phyloP scores from a whole-genome alignment of 2,888 invertebrate species.

The Eupithecia tripunctaria region DNA sequence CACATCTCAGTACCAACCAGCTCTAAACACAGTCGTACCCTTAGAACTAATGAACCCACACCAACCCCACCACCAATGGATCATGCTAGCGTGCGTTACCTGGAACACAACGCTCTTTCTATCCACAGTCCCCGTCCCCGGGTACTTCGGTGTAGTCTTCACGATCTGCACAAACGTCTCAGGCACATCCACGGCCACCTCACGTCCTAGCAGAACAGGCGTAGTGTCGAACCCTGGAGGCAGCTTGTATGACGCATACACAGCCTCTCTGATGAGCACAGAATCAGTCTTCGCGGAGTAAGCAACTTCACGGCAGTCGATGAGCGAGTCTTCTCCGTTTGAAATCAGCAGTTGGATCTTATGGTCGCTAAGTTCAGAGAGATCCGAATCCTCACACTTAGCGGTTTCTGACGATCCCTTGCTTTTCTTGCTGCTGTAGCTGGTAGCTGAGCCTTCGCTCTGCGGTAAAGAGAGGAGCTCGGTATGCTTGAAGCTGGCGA shows the following conservation, averaged over 20 bases:
- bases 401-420: constrained; percentile 76
- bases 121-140: constrained; percentile 85
- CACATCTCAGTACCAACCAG: background rate
- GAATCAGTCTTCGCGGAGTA: constrained; percentile 82
- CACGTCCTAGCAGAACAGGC: constrained; percentile 81
- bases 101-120: constrained; percentile 79
- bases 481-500: constrained; percentile 60
- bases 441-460: constrained; percentile 73
- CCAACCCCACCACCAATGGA: constrained; percentile 49
- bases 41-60: constrained; percentile 23
- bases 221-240: constrained; percentile 80
- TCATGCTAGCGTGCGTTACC: constrained; percentile 75
- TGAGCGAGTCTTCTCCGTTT: constrained; percentile 77
- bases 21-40: background rate
- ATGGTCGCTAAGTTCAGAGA: constrained; percentile 74
- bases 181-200: constrained; percentile 94
- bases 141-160: constrained; percentile 89
- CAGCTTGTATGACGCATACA: constrained; percentile 78
- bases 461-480: constrained; percentile 76
- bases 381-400: constrained; percentile 74
- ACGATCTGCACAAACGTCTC: constrained; percentile 93
- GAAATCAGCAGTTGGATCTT: constrained; percentile 78
- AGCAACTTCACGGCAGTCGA: constrained; percentile 77
- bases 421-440: constrained; percentile 77
- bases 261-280: constrained; percentile 78